Evolutionary conservation across 2,888 invertebrate genomes (phyloP).

Genomic region (Adineta ricciae): DNA sequence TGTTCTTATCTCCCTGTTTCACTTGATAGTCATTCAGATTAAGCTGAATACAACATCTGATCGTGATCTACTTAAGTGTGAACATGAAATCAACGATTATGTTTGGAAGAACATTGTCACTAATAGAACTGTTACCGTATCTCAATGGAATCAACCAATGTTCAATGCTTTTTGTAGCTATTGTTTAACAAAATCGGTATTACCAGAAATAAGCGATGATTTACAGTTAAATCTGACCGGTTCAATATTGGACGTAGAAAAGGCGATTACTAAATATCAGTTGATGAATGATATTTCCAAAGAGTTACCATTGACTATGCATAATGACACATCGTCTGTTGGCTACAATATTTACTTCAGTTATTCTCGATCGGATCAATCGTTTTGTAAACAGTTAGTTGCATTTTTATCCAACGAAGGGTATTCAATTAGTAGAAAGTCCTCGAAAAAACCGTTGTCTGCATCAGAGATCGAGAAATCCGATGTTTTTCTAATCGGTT

Average conservation of each 20-base stretch:
- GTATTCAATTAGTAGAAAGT: background rate
- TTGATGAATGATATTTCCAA: background rate
- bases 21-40: background rate
- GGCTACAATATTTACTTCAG: background rate
- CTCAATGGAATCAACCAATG: background rate
- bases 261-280: background rate
- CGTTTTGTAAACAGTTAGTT: background rate
- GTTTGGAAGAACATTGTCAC: background rate
- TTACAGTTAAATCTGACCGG: background rate
- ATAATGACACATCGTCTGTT: background rate
- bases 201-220: background rate
- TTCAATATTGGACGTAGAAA: background rate
- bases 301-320: background rate
- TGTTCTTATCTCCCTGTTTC: background rate
- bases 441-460: background rate
- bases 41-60: background rate
- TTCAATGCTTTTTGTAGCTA: background rate
- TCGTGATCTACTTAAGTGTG: background rate
- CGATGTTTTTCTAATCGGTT: background rate
- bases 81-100: background rate
- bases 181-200: background rate
- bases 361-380: background rate
- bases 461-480: background rate
- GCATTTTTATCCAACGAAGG: background rate
- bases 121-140: background rate